Conservation (phyloP, 2,113 vertebrate species). For the Mormoops blainvillei region DNA sequence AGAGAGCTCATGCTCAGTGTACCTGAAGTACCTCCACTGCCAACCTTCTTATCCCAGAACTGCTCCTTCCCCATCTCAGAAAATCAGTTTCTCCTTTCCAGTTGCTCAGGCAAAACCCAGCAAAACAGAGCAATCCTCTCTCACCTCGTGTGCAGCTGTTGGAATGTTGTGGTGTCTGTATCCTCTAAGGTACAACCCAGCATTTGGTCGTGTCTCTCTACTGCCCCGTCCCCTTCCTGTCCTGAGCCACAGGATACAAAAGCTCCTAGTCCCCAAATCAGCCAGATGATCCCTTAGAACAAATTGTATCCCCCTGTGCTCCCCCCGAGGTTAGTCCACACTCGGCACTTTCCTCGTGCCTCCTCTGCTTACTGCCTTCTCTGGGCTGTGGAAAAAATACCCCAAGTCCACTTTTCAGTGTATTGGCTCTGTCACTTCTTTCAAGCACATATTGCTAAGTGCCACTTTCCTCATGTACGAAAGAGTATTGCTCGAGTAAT, state of each 20-base stretch:
- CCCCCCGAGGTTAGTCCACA: neutral
- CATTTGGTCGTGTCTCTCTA: neutral
- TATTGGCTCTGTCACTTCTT: neutral
- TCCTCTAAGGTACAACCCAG: neutral
- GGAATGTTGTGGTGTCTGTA: neutral
- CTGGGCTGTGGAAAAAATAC: neutral
- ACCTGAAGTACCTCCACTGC: neutral
- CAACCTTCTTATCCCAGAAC: neutral
- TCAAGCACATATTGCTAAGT: neutral
- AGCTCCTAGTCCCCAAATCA: neutral
- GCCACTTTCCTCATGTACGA: neutral
- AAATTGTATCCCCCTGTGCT: neutral
- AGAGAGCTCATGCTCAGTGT: neutral
- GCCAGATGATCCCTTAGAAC: neutral
- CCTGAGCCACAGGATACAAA: neutral
- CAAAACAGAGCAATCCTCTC: neutral
- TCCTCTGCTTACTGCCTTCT: neutral
- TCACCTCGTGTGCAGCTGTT: accelerated
- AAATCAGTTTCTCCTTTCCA: neutral
- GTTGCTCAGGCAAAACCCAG: neutral
- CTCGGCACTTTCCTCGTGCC: neutral
- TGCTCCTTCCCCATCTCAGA: neutral
- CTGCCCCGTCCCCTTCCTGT: neutral
- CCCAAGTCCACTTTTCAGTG: neutral
- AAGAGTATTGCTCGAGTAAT: neutral